Percentiles rank a stretch among this genome's conserved stretches.
Evolutionary conservation across 2,797 vertebrate genomes (phyloP).

Genomic region (Myotis daubentonii): DNA sequence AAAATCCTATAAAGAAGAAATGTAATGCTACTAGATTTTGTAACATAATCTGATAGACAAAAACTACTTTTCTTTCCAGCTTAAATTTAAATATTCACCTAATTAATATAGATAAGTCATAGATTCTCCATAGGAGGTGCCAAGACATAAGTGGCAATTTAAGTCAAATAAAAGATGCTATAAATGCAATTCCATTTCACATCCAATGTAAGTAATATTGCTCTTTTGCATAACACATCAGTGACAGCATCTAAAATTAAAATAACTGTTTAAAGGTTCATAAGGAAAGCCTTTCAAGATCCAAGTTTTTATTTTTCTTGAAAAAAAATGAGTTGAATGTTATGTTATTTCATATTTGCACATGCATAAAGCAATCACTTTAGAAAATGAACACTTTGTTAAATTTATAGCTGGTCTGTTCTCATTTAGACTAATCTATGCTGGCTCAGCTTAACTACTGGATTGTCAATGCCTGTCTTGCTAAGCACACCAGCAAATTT

Average conservation of each 20-base stretch:
- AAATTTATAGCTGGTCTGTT: constrained; percentile 84
- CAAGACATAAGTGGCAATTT: constrained; percentile 45
- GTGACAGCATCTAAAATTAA: constrained; percentile 77
- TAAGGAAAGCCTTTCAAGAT: constrained; percentile 76
- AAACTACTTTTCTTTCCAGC: background rate
- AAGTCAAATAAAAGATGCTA: constrained; percentile 51
- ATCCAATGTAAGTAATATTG: constrained; percentile 30
- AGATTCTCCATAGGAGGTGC: background rate
- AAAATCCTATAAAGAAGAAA: constrained; percentile 2
- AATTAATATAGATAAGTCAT: constrained; percentile 44
- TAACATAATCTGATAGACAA: background rate
- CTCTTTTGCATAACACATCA: constrained; percentile 62
- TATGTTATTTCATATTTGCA: constrained; percentile 84
- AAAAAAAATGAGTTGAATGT: constrained; percentile 75
- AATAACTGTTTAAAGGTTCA: constrained; percentile 70
- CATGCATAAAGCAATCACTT: constrained; percentile 85
- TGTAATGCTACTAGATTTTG: background rate
- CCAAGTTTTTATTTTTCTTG: constrained; percentile 72
- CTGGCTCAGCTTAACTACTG: constrained; percentile 81
- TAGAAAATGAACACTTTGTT: constrained; percentile 85
- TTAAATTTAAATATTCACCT: constrained; percentile 24
- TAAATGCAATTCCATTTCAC: constrained; percentile 46
- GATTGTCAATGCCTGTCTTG: constrained; percentile 70
- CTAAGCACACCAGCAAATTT: constrained; percentile 75
- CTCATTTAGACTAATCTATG: constrained; percentile 86